phyloP scores from a whole-genome alignment of 2,113 vertebrate species.

The Chaetorhynchus papuensis region DNA sequence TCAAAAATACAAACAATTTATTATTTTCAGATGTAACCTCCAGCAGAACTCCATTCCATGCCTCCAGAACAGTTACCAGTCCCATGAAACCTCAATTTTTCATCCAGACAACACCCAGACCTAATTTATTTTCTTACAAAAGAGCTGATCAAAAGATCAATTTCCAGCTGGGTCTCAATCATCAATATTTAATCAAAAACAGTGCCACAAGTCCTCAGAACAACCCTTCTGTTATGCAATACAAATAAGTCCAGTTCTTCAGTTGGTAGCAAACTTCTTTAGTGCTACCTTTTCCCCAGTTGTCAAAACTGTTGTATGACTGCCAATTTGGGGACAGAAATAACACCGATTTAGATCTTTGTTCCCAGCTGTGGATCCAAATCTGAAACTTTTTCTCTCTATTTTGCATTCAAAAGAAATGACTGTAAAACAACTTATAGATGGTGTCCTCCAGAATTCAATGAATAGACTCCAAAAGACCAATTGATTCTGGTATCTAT shows the following conservation, averaged over 20 bases:
- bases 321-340: neutral
- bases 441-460: neutral
- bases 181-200: neutral
- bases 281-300: neutral
- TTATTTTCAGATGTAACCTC: neutral
- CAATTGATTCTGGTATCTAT: neutral
- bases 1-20: neutral
- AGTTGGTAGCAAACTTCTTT: neutral
- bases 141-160: neutral
- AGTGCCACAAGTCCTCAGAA: neutral
- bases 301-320: neutral
- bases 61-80: neutral
- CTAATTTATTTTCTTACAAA: neutral
- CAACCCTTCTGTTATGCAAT: neutral
- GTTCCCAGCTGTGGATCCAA: neutral
- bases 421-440: neutral
- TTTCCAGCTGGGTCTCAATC: neutral
- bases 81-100: neutral
- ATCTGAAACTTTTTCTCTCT: neutral
- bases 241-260: neutral
- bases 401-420: neutral
- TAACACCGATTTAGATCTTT: neutral
- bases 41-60: neutral
- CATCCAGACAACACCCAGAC: neutral
- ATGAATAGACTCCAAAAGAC: neutral